These are phyloP conservation scores for Triplophysa yarkandensis DNA, from an alignment of 2,797 vertebrate species.

Conservation along the genomic window DNA sequence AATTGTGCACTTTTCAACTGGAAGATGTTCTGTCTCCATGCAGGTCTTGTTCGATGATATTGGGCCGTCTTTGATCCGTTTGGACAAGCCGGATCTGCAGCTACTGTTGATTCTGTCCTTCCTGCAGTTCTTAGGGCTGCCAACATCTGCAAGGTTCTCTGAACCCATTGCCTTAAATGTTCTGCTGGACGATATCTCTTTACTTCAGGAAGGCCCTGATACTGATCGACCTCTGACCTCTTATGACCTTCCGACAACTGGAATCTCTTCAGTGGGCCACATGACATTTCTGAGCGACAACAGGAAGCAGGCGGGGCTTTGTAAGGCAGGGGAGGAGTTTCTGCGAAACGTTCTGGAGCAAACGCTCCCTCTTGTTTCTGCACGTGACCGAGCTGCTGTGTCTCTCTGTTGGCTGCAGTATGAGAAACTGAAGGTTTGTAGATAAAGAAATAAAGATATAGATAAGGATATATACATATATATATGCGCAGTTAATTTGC, in stretches of 20 bases:
- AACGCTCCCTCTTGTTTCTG: slow-evolving; percentile 76
- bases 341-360: slow-evolving; percentile 81
- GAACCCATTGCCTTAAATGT: slow-evolving; percentile 72
- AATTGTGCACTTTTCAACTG: neutral
- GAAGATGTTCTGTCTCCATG: neutral
- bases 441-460: too few species aligned
- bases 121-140: slow-evolving; percentile 89
- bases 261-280: slow-evolving; percentile 80
- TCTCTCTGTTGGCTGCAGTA: slow-evolving; percentile 85
- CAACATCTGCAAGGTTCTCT: slow-evolving; percentile 66
- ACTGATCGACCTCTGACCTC: slow-evolving; percentile 77
- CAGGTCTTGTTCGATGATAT: slow-evolving; percentile 96
- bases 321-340: slow-evolving; percentile 87
- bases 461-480: too few species aligned
- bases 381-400: slow-evolving; percentile 75
- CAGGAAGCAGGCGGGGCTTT: slow-evolving; percentile 75
- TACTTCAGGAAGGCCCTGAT: slow-evolving; percentile 71
- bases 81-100: slow-evolving; percentile 77
- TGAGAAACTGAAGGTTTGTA: slow-evolving; percentile 88
- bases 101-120: slow-evolving; percentile 80
- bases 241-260: slow-evolving; percentile 66
- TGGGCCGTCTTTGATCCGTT: slow-evolving; percentile 83
- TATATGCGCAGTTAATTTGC: too few species aligned
- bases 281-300: slow-evolving; percentile 74
- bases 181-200: slow-evolving; percentile 81